Conservation (phyloP, 2,797 vertebrate genomes). For the Crenichthys baileyi region DNA sequence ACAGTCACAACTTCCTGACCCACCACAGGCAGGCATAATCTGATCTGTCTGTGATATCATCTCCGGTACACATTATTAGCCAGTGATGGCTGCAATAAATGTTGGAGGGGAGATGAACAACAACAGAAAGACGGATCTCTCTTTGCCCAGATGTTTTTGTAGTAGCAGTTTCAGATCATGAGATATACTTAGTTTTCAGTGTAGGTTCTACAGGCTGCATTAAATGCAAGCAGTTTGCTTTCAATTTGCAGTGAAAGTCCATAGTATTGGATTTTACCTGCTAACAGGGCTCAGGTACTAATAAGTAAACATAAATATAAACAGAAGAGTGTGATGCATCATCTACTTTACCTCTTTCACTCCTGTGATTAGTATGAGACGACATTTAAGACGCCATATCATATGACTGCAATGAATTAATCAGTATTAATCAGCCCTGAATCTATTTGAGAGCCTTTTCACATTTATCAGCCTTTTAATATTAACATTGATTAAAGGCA, state of each 20-base stretch:
- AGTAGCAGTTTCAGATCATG: conserved; percentile 37
- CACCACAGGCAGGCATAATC: neutral
- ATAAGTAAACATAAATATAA: conserved; percentile 9
- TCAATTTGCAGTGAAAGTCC: neutral
- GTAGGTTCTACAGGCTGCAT: conserved; percentile 37
- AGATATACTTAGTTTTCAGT: conserved; percentile 19
- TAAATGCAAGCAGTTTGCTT: conserved; percentile 50
- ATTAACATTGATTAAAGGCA: conserved; percentile 78
- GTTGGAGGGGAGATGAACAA: conserved; percentile 16
- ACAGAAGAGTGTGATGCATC: conserved; percentile 31
- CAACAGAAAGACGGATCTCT: conserved; percentile 31
- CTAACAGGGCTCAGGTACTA: conserved; percentile 26
- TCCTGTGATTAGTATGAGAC: conserved; percentile 47
- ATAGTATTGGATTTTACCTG: conserved; percentile 18
- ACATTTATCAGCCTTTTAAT: conserved; percentile 81
- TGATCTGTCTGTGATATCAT: neutral
- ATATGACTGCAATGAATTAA: conserved; percentile 78
- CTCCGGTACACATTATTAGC: conserved; percentile 4
- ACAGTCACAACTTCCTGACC: neutral
- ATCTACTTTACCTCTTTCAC: conserved; percentile 46
- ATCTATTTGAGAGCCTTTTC: conserved; percentile 63
- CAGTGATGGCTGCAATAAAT: neutral
- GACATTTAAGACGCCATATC: conserved; percentile 70
- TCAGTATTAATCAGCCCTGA: conserved; percentile 75
- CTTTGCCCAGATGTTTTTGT: conserved; percentile 59